Conservation (phyloP, 2,888 invertebrate species). For the Podotricha telesiphe region DNA sequence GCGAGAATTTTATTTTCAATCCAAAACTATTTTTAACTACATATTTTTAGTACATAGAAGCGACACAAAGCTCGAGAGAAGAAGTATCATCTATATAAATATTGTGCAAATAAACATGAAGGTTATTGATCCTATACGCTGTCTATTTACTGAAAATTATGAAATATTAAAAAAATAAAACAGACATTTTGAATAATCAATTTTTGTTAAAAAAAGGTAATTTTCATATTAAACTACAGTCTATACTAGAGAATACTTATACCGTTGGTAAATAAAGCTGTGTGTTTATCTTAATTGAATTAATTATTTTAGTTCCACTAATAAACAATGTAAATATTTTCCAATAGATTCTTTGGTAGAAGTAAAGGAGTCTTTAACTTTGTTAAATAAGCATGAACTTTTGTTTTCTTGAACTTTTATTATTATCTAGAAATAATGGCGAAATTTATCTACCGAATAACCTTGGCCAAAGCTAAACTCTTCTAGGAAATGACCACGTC, state of each 20-base stretch:
- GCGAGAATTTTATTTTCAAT: slow-evolving; percentile 71
- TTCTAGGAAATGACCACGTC: slow-evolving; percentile 5
- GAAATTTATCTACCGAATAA: not conserved
- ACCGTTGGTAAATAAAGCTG: not conserved
- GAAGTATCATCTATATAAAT: slow-evolving; percentile 27
- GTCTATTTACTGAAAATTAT: not conserved
- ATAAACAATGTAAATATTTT: slow-evolving; percentile 1
- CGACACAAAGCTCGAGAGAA: slow-evolving; percentile 23
- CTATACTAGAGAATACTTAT: not conserved
- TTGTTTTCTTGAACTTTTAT: slow-evolving; percentile 6
- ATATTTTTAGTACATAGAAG: slow-evolving; percentile 36
- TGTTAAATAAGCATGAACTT: not conserved
- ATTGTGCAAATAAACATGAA: slow-evolving; percentile 28
- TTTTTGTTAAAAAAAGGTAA: not conserved
- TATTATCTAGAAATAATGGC: not conserved
- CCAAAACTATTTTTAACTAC: slow-evolving; percentile 65
- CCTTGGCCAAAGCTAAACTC: not conserved
- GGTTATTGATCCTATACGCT: slow-evolving; percentile 37
- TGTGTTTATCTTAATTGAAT: not conserved
- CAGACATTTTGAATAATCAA: too few relatives aligned
- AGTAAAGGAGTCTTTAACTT: not conserved
- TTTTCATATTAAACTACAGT: not conserved
- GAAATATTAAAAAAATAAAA: too few relatives aligned
- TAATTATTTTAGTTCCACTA: not conserved
- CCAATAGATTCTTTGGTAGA: not conserved